These are phyloP conservation scores for Oscheius myriophilus DNA, from an alignment of 2,888 invertebrate species.

Conservation along the genomic window DNA sequence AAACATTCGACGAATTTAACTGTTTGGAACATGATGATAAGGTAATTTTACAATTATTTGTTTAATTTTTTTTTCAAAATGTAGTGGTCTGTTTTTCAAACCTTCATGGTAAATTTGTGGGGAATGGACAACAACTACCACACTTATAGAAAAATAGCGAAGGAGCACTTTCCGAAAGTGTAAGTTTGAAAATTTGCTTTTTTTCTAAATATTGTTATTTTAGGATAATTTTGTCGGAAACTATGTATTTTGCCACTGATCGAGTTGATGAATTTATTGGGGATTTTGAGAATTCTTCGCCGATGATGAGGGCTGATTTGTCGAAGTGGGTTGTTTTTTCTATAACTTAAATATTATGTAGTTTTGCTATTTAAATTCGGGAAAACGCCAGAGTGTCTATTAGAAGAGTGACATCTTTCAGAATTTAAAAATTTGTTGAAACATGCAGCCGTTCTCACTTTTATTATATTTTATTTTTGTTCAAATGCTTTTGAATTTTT, in stretches of 20 bases:
- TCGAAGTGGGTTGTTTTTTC: too few relatives aligned
- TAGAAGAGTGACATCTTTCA: too few relatives aligned
- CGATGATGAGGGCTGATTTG: too few relatives aligned
- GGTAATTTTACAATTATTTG: background rate
- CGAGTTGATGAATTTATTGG: constrained; percentile 13
- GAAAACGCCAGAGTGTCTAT: too few relatives aligned
- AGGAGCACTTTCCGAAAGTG: constrained; percentile 6
- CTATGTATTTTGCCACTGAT: constrained; percentile 14
- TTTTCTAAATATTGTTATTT: background rate
- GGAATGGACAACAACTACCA: constrained; percentile 25
- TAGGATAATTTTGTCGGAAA: constrained; percentile 17
- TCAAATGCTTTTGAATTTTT: too few relatives aligned
- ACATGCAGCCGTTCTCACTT: too few relatives aligned
- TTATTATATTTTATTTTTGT: too few relatives aligned
- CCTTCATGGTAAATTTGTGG: constrained; percentile 15
- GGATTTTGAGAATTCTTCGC: background rate
- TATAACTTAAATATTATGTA: too few relatives aligned
- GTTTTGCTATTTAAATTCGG: too few relatives aligned
- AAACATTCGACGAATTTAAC: constrained; percentile 17
- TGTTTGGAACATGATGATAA: constrained; percentile 6
- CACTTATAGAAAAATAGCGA: constrained; percentile 11
- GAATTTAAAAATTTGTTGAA: too few relatives aligned
- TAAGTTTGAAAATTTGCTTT: background rate
- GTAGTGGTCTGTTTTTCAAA: constrained; percentile 17
- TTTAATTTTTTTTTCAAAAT: too few relatives aligned